A percentile compares a stretch with the other conserved stretches of the same genome.
Conservation (phyloP, 2,797 vertebrate species). For the Percopsis omiscomaycus region DNA sequence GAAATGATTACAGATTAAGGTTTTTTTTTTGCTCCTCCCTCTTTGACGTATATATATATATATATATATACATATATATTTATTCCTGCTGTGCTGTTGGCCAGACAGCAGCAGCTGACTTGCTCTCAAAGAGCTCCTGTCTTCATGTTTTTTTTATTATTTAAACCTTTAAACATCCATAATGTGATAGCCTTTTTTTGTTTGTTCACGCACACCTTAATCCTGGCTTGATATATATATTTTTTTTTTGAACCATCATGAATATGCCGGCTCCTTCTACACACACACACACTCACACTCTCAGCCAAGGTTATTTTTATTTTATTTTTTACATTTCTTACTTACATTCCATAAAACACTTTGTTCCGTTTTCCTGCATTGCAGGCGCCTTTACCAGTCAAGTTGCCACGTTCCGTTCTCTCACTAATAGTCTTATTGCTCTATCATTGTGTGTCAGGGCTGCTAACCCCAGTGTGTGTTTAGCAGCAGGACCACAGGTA, state of each 20-base stretch:
- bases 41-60: constrained; percentile 57
- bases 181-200: constrained; percentile 61
- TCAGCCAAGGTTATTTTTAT: constrained; percentile 14
- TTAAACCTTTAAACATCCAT: constrained; percentile 79
- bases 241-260: constrained; percentile 44
- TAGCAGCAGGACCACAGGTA: constrained; percentile 34
- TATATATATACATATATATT: constrained; percentile 70
- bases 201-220: constrained; percentile 8
- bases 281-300: constrained; percentile 18
- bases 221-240: too few relatives aligned
- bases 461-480: constrained; percentile 13
- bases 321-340: constrained; percentile 28
- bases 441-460: not conserved
- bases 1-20: constrained; percentile 51
- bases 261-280: constrained; percentile 53
- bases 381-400: constrained; percentile 37
- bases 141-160: constrained; percentile 74
- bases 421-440: constrained; percentile 17
- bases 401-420: constrained; percentile 27
- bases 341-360: constrained; percentile 60
- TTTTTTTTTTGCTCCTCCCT: constrained; percentile 51
- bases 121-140: constrained; percentile 81
- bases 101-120: constrained; percentile 70
- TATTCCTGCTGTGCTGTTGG: constrained; percentile 76
- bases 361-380: constrained; percentile 50